These are phyloP conservation scores for Idaea aversata DNA, from an alignment of 2,888 invertebrate species.

Conservation along the genomic window DNA sequence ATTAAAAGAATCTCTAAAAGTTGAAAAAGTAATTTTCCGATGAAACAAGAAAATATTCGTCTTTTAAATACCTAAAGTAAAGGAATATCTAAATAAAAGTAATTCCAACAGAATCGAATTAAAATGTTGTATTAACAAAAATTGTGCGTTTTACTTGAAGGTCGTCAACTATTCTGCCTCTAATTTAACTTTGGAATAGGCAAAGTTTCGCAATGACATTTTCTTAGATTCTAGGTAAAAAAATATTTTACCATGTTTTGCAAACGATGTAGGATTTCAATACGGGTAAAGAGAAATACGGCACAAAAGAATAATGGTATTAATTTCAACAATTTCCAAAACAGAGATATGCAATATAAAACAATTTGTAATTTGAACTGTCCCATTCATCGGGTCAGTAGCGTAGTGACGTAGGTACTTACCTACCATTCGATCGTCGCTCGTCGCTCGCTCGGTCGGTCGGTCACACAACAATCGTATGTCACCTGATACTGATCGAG, in stretches of 20 bases:
- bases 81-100: constrained; percentile 26
- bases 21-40: not conserved
- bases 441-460: not conserved
- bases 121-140: constrained; percentile 32
- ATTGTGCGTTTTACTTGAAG: constrained; percentile 38
- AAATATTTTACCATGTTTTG: not conserved
- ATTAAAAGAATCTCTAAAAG: not conserved
- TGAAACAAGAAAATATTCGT: constrained; percentile 13
- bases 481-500: constrained; percentile 45
- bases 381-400: constrained; percentile 2
- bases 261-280: constrained; percentile 8
- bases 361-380: not conserved
- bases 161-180: constrained; percentile 51
- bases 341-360: not conserved
- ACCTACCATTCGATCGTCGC: not conserved
- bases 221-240: constrained; percentile 30
- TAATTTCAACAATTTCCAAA: constrained; percentile 1
- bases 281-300: not conserved
- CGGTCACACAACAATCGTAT: constrained; percentile 23
- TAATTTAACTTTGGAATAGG: constrained; percentile 66
- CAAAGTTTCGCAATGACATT: constrained; percentile 43
- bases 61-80: constrained; percentile 13
- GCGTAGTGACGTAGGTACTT: not conserved
- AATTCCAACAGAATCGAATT: constrained; percentile 36
- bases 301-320: not conserved